A percentile compares a stretch with the other conserved stretches of the same genome.
Conservation (phyloP, 1,140 invertebrate genomes). For the Frieseomelitta varia region DNA sequence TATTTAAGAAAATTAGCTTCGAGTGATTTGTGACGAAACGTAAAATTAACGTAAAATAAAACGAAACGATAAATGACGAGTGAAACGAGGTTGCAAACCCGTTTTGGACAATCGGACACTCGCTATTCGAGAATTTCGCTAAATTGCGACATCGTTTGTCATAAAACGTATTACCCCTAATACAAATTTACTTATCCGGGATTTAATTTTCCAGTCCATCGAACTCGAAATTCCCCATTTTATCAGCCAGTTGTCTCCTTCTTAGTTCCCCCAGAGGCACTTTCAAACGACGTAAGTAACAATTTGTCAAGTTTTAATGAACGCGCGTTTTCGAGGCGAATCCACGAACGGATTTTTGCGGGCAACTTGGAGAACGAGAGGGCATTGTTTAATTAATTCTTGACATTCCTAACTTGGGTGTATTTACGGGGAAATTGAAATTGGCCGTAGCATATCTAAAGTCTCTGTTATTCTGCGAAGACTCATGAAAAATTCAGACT, state of each 20-base stretch:
- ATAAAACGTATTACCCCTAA: neutral
- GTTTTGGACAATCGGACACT: neutral
- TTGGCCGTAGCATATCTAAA: neutral
- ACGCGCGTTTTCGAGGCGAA: neutral
- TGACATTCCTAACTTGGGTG: neutral
- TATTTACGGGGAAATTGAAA: neutral
- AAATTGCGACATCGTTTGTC: neutral
- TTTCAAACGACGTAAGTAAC: neutral
- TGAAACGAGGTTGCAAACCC: neutral
- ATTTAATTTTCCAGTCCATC: constrained; percentile 15
- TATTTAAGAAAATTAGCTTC: no score
- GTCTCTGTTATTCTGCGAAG: neutral
- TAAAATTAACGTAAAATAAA: no score
- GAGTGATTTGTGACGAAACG: no score
- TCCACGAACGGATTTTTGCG: neutral
- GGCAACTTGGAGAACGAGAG: no score
- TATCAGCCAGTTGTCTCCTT: neutral
- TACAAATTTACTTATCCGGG: neutral
- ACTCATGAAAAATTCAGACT: neutral
- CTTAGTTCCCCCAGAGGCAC: no score
- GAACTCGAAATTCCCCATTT: neutral
- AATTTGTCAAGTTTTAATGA: neutral
- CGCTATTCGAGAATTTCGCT: no score
- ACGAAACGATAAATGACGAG: no score
- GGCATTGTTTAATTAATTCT: neutral